phyloP scores from a whole-genome alignment of 1,140 invertebrate species.

The Drosophila kohkoa region DNA sequence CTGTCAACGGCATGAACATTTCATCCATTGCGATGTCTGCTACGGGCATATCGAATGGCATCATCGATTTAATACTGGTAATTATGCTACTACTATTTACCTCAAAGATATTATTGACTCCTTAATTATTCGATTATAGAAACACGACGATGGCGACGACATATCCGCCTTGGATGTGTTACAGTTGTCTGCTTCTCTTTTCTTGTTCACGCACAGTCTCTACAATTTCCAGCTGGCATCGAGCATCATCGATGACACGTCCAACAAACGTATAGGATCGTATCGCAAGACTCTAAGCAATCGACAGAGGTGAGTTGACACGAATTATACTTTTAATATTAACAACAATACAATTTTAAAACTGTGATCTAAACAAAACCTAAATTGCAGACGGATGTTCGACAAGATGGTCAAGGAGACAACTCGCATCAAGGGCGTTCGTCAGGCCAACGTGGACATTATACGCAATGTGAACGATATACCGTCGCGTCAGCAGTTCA shows the following conservation, averaged over 20 bases:
- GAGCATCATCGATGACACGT: slow-evolving; percentile 62
- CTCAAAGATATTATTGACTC: no score
- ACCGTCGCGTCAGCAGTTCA: slow-evolving; percentile 69
- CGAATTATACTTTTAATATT: no score
- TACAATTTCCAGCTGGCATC: slow-evolving; percentile 74
- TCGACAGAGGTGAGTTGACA: slow-evolving; percentile 51
- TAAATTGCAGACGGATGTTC: slow-evolving; percentile 59
- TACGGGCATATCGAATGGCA: slow-evolving; percentile 58
- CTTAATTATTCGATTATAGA: slow-evolving; percentile 35
- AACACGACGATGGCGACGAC: slow-evolving; percentile 64
- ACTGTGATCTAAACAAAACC: no score
- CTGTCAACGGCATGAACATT: slow-evolving; percentile 73
- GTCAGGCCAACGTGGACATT: slow-evolving; percentile 64
- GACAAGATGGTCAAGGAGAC: slow-evolving; percentile 75
- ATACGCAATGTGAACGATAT: slow-evolving; percentile 76
- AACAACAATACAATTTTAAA: no score
- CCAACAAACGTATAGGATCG: slow-evolving; percentile 36
- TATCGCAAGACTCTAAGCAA: slow-evolving; percentile 66
- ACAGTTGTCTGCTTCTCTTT: slow-evolving; percentile 70
- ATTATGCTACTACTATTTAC: background rate
- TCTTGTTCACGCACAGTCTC: slow-evolving; percentile 66
- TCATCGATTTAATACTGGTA: slow-evolving; percentile 65
- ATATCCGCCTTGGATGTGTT: slow-evolving; percentile 59
- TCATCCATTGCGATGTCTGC: slow-evolving; percentile 64
- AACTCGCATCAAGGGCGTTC: slow-evolving; percentile 51